phyloP scores from a whole-genome alignment of 2,797 vertebrate species.

The Periophthalmus magnuspinnatus region DNA sequence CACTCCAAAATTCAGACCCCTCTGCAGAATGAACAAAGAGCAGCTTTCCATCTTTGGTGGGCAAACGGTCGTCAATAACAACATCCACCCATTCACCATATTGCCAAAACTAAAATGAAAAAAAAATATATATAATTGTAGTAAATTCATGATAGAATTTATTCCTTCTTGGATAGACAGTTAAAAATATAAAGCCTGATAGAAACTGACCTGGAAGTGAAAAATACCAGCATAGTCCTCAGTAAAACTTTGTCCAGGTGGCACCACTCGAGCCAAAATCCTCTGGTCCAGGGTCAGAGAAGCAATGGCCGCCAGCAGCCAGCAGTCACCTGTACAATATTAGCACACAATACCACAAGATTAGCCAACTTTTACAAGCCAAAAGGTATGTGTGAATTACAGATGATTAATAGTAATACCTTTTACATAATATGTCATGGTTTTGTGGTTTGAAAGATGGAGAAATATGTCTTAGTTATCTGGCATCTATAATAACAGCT shows the following conservation, averaged over 20 bases:
- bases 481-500: no score
- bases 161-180: neutral
- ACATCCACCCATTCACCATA: constrained; percentile 89
- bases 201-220: constrained; percentile 69
- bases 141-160: neutral
- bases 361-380: neutral
- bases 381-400: neutral
- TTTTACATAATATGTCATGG: neutral
- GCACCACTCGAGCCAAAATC: constrained; percentile 75
- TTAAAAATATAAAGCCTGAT: neutral
- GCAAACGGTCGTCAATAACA: constrained; percentile 85
- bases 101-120: constrained; percentile 85
- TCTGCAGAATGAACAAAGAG: constrained; percentile 84
- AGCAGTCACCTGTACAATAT: constrained; percentile 76
- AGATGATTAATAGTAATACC: neutral
- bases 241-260: constrained; percentile 71
- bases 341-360: neutral
- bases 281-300: constrained; percentile 78
- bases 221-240: constrained; percentile 79
- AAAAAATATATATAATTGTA: neutral
- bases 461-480: neutral
- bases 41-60: constrained; percentile 79
- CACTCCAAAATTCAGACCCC: constrained; percentile 81
- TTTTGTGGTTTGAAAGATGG: constrained; percentile 2
- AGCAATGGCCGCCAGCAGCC: constrained; percentile 81